Evolutionary conservation across 2,888 invertebrate species (phyloP).

Genomic region (Clanis bilineata): DNA sequence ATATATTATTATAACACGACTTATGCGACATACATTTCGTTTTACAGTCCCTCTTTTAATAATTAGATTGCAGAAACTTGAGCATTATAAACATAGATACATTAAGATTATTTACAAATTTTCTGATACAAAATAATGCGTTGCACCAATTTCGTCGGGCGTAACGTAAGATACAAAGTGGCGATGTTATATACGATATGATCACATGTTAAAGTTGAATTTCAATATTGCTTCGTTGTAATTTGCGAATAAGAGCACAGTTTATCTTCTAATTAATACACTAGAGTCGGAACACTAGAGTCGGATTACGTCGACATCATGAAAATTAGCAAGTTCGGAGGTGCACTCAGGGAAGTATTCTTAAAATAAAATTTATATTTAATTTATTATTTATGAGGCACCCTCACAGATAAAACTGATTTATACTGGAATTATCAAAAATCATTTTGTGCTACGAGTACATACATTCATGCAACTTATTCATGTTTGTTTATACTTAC

Average conservation of each 20-base stretch:
- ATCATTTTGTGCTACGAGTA: too few relatives aligned
- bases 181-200: neutral
- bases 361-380: too few relatives aligned
- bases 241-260: neutral
- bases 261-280: slow-evolving; percentile 8
- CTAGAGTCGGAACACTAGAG: neutral
- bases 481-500: too few relatives aligned
- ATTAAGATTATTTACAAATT: neutral
- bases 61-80: neutral
- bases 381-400: too few relatives aligned
- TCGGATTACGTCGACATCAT: slow-evolving; percentile 33
- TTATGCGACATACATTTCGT: neutral
- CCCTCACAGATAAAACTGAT: too few relatives aligned
- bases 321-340: slow-evolving; percentile 31
- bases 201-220: neutral
- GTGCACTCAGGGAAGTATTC: neutral
- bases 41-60: neutral
- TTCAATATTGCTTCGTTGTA: neutral
- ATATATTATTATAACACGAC: too few relatives aligned
- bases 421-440: too few relatives aligned
- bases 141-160: neutral
- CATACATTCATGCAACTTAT: too few relatives aligned
- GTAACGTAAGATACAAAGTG: neutral
- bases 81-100: neutral
- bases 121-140: neutral